Conservation (phyloP, 2,888 invertebrate species). For the Acronicta leporina region DNA sequence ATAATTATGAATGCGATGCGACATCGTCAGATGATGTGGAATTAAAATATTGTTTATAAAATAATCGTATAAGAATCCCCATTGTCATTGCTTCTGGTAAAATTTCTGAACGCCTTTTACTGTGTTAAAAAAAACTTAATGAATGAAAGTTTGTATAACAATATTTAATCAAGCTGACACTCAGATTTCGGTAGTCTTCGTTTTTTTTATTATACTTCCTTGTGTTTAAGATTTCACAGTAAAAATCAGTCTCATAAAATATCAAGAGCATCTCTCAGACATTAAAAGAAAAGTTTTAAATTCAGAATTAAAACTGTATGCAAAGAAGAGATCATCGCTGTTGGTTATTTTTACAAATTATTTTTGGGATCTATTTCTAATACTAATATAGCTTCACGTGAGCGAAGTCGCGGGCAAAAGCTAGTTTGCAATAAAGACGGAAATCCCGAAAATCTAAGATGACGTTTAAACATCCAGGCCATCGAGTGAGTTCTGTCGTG, state of each 20-base stretch:
- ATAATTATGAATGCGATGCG: constrained; percentile 16
- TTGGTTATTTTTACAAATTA: too few relatives aligned
- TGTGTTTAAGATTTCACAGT: too few relatives aligned
- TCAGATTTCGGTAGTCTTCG: not conserved
- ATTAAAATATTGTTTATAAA: constrained; percentile 33
- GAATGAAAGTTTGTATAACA: constrained; percentile 1
- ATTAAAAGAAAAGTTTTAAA: too few relatives aligned
- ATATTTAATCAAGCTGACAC: not conserved
- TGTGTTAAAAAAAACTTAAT: not conserved
- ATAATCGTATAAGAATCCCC: constrained; percentile 18
- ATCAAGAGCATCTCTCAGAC: too few relatives aligned
- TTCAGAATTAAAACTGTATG: too few relatives aligned
- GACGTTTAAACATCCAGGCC: constrained; percentile 5
- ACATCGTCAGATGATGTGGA: not conserved
- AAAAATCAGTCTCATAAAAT: too few relatives aligned
- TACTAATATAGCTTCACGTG: too few relatives aligned
- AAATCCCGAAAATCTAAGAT: too few relatives aligned
- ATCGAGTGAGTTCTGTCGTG: constrained; percentile 24
- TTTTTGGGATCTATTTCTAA: too few relatives aligned
- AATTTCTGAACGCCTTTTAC: not conserved
- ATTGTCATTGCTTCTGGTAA: constrained; percentile 25
- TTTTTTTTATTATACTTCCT: not conserved
- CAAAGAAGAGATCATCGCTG: too few relatives aligned
- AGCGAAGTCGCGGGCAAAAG: too few relatives aligned
- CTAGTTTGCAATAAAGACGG: too few relatives aligned